Evolutionary conservation across 2,888 invertebrate genomes (phyloP).

Genomic region (Nezara viridula): DNA sequence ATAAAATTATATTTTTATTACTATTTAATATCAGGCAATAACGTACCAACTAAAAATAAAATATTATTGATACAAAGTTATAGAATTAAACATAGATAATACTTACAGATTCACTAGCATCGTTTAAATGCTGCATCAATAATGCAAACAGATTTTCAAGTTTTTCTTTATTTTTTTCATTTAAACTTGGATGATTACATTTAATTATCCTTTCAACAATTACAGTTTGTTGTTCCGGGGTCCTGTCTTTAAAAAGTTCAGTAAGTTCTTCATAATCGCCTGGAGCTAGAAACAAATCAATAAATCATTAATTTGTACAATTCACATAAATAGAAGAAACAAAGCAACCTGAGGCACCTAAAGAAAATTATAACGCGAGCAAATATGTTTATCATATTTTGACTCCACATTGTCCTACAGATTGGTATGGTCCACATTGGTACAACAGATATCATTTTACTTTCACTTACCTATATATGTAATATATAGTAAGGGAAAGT

Average conservation of each 20-base stretch:
- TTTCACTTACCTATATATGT: too few relatives aligned
- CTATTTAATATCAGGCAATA: not conserved
- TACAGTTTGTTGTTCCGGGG: conserved; percentile 77
- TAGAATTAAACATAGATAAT: not conserved
- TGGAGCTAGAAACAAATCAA: conserved; percentile 72
- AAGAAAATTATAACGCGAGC: too few relatives aligned
- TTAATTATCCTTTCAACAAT: conserved; percentile 88
- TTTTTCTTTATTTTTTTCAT: conserved; percentile 83
- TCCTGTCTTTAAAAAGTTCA: conserved; percentile 75
- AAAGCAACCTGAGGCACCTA: not conserved
- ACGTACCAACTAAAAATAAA: too few relatives aligned
- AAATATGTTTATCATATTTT: too few relatives aligned
- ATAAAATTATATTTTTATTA: not conserved
- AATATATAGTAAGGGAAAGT: too few relatives aligned
- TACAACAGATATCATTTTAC: too few relatives aligned
- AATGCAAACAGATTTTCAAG: conserved; percentile 82
- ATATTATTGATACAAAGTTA: too few relatives aligned
- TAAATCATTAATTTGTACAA: not conserved
- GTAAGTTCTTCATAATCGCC: conserved; percentile 76
- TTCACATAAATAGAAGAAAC: not conserved
- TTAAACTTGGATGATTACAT: conserved; percentile 87
- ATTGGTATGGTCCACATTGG: too few relatives aligned
- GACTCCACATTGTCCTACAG: too few relatives aligned
- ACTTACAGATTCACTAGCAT: conserved; percentile 69
- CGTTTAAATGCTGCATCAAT: conserved; percentile 83